Conservation (phyloP, 2,113 vertebrate genomes). For the Vimba vimba region DNA sequence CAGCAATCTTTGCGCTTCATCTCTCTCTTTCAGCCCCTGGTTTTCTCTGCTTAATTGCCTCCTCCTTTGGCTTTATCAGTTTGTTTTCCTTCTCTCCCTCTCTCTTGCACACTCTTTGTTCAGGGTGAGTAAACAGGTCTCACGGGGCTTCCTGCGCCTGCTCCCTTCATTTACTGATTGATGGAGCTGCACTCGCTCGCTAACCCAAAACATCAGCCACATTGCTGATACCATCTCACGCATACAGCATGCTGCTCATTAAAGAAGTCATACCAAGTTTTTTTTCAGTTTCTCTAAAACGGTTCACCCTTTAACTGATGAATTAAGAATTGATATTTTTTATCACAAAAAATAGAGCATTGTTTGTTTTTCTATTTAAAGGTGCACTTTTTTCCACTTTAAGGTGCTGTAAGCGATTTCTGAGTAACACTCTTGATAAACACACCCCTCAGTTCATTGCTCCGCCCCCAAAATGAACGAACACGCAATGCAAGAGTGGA, state of each 20-base stretch:
- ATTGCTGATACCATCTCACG: slow-evolving; percentile 14
- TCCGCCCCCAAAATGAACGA: too few relatives aligned
- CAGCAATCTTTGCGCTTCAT: slow-evolving; percentile 3
- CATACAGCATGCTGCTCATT: slow-evolving; percentile 1
- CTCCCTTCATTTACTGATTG: slow-evolving; percentile 38
- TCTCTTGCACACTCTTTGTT: slow-evolving; percentile 21
- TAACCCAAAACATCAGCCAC: slow-evolving; percentile 19
- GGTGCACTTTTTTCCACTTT: not conserved
- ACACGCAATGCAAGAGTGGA: too few relatives aligned
- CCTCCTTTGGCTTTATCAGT: slow-evolving; percentile 20
- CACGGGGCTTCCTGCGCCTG: not conserved
- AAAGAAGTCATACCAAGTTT: not conserved
- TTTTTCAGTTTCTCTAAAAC: not conserved
- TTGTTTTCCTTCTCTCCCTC: slow-evolving; percentile 23
- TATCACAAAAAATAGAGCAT: not conserved
- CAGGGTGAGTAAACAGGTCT: slow-evolving; percentile 31
- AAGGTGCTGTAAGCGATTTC: too few relatives aligned
- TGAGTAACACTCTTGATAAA: too few relatives aligned
- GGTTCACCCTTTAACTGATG: not conserved
- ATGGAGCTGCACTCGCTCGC: not conserved
- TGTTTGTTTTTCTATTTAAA: not conserved
- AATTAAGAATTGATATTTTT: not conserved
- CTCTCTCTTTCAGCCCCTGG: not conserved
- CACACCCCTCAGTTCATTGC: too few relatives aligned
- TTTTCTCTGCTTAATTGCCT: slow-evolving; percentile 36